Percentiles rank a stretch among this genome's conserved stretches.
Conservation (phyloP, 2,888 invertebrate species). For the Eueremaeus valkanovi region DNA sequence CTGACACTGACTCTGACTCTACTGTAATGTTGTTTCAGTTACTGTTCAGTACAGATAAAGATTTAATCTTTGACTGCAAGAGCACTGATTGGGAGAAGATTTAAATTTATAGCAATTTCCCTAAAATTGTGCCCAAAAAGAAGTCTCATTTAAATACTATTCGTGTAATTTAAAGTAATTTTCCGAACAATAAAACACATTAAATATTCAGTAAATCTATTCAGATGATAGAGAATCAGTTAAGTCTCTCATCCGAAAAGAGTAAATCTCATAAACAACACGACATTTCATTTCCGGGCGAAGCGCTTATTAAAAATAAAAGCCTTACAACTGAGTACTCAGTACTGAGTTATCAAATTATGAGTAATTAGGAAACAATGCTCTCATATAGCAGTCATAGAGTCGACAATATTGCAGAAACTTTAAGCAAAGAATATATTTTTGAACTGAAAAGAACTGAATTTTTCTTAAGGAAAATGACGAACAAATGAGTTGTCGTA, state of each 20-base stretch:
- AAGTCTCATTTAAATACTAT: conserved; percentile 1
- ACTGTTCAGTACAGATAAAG: neutral
- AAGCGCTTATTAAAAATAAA: conserved; percentile 24
- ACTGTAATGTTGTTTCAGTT: no score
- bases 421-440: neutral
- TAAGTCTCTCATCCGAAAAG: conserved; percentile 34
- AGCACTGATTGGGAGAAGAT: neutral
- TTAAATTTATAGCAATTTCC: no score
- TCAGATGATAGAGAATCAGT: conserved; percentile 34
- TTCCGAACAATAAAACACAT: conserved; percentile 34
- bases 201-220: conserved; percentile 30
- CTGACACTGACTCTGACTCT: no score
- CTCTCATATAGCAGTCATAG: neutral
- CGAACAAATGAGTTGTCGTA: neutral
- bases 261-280: conserved; percentile 29
- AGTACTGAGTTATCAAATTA: conserved; percentile 32
- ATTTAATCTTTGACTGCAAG: neutral
- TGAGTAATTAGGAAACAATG: conserved; percentile 13
- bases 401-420: neutral
- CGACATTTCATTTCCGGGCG: conserved; percentile 33
- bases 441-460: no score
- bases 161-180: conserved; percentile 24
- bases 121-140: neutral
- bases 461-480: neutral
- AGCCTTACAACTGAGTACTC: conserved; percentile 7